Evolutionary conservation across 2,113 vertebrate species (phyloP), one percentile per base, ranked within the genome.

Genomic region (Chloropsis hardwickii): DNA sequence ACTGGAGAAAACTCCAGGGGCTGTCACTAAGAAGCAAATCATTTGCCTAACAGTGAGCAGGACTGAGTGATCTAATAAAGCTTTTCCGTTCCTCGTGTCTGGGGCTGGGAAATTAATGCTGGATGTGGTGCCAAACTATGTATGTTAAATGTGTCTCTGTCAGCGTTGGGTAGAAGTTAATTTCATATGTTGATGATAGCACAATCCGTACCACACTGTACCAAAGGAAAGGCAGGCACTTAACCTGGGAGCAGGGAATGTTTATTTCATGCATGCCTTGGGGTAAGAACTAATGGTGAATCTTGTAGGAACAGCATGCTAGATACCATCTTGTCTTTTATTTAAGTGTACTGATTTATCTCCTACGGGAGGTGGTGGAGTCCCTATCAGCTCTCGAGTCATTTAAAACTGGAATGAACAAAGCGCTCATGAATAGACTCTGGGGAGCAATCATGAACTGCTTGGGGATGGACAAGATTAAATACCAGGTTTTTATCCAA

Each of bases 291-390:
- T 95, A 93, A 96, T 96, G 95, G 95, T 53, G 91, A 92, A 93
- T 57, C 79, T 88, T 93, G 88, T 84, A 90, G 94, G 85, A 96
- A 74, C 92, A 95, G 94, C 95, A 76, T 86, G 92, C 88, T 86
- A 96, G 96, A 97, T 96, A 96, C 90, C 92, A 96, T 97, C 96
- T 97, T 94, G 94, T 81, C 93, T 97, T 95, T 95, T 96, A 96
- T 96, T 92, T 96, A 97, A 96, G 92, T 64, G 72, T 71, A 96
- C 96, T 96, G 95, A 96, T 97, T 96, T 96, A 96, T 96, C 94
- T 96, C 94, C 93, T 93, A 3, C 3, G 72, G 93, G 95, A 96
- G 90, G 86, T 90, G 93, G 57, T 94, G 53, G 72, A 93, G 94
- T 88, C 88, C 93, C 95, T 96, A 92, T 96, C 93, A 92, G 94